Evolutionary conservation across 2,113 vertebrate genomes (phyloP).

Genomic region (Amblyornis subalaris): DNA sequence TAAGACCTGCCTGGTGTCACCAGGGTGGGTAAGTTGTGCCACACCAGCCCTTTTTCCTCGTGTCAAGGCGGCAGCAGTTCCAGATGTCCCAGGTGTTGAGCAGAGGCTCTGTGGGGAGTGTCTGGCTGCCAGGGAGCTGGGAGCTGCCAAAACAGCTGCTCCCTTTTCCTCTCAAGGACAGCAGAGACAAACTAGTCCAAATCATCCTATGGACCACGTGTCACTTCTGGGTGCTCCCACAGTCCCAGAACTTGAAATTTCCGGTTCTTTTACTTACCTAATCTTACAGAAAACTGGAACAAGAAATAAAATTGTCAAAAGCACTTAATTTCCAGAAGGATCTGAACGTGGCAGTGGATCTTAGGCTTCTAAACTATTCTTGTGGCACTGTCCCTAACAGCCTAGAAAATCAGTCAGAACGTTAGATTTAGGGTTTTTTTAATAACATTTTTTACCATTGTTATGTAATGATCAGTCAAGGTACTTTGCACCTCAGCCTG

Average conservation of each 20-base stretch:
- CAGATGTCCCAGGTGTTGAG: background rate
- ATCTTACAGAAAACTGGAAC: background rate
- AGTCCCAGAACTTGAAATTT: background rate
- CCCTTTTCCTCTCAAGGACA: background rate
- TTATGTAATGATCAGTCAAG: background rate
- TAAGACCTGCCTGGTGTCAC: background rate
- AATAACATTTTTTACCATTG: background rate
- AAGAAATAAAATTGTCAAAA: background rate
- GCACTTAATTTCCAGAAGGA: background rate
- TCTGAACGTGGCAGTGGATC: background rate
- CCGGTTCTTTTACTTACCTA: background rate
- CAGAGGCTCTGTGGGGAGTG: accelerated
- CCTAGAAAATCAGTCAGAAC: background rate
- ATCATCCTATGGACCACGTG: background rate
- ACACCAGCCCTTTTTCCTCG: accelerated
- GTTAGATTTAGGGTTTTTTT: background rate
- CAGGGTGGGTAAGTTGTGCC: accelerated
- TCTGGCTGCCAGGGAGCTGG: background rate
- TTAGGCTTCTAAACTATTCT: background rate
- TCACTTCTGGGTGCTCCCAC: background rate
- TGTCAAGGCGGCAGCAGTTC: background rate
- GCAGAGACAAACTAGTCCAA: background rate
- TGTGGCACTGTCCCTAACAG: background rate
- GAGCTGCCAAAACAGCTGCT: background rate
- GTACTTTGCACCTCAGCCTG: background rate